Evolutionary conservation across 2,888 invertebrate species (phyloP).

Genomic region (Falcaria lacertinaria): DNA sequence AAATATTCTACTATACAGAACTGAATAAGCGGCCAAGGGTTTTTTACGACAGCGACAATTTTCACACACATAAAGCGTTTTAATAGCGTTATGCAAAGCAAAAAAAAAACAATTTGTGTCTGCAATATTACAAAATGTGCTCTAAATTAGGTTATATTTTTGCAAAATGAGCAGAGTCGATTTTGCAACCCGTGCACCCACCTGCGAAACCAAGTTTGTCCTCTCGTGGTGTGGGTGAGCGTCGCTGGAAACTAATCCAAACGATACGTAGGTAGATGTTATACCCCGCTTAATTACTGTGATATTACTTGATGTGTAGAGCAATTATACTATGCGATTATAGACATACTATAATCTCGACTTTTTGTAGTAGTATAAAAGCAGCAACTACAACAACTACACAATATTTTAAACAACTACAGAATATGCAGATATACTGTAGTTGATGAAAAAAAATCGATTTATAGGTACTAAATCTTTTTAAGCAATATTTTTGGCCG

Average conservation of each 20-base stretch:
- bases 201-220: conserved; percentile 27
- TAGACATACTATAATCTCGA: too few relatives aligned
- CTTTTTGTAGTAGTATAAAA: too few relatives aligned
- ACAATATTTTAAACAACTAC: too few relatives aligned
- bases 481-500: too few relatives aligned
- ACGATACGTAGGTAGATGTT: background rate
- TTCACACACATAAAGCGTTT: background rate
- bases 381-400: too few relatives aligned
- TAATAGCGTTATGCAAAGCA: background rate
- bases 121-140: conserved; percentile 21
- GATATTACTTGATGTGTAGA: background rate
- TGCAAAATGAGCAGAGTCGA: conserved; percentile 21
- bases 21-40: background rate
- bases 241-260: background rate
- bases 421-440: too few relatives aligned
- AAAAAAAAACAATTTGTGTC: background rate
- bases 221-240: conserved; percentile 32
- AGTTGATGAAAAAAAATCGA: too few relatives aligned
- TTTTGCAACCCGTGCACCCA: conserved; percentile 21
- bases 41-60: background rate
- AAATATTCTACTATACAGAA: too few relatives aligned
- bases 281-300: background rate
- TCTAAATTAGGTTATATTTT: conserved; percentile 23
- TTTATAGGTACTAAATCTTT: too few relatives aligned
- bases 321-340: too few relatives aligned